Base-by-base conservation (phyloP, 2,113 vertebrate species). In the Pelmatolapia mariae region DNA sequence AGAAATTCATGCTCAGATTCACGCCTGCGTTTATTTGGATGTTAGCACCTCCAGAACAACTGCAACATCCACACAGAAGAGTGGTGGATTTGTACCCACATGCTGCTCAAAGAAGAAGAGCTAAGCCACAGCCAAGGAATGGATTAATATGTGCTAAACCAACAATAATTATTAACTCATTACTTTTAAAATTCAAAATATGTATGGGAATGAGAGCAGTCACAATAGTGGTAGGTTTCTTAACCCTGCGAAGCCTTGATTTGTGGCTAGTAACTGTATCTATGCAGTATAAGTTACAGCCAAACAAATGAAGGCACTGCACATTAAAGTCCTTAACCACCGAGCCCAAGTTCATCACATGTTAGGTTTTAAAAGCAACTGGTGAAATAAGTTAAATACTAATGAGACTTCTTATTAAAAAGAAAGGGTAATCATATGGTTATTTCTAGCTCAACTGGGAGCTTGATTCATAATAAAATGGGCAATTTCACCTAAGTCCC, bases 401-500 rank as follows among this genome's bases (percentile, higher is more conserved):
- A 52, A 45, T 38, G 86, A 82, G 91, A 86, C 54, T 89, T 40
- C 33, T 80, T 86, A 86, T 91, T 94, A 92, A 90, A 83, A 86
- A 84, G 83, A 86, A 90, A 84, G 36, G 83, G 90, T 93, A 94
- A 92, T 90, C 87, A 52, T 89, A 57, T 83, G 53, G 82, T 94
- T 95, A 94, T 94, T 95, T 87, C 93, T 73, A 87, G 89, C 87
- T 86, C 93, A 95, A 93, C 90, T 86, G 89, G 94, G 87, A 92
- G 86, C 85, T 82, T 57, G 89, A 92, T 93, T 95, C 87, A 89
- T 95, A 94, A 96, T 96, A 95, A 96, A 96, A 95, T 89, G 88
- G 93, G 93, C 94, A 92, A 95, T 95, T 95, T 94, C 92, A 88
- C 94, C 89, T 87, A 92, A 95, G 90, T 93, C 88, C 89, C 89